phyloP scores from a whole-genome alignment of 2,888 invertebrate species.

The Masnerella sp. region DNA sequence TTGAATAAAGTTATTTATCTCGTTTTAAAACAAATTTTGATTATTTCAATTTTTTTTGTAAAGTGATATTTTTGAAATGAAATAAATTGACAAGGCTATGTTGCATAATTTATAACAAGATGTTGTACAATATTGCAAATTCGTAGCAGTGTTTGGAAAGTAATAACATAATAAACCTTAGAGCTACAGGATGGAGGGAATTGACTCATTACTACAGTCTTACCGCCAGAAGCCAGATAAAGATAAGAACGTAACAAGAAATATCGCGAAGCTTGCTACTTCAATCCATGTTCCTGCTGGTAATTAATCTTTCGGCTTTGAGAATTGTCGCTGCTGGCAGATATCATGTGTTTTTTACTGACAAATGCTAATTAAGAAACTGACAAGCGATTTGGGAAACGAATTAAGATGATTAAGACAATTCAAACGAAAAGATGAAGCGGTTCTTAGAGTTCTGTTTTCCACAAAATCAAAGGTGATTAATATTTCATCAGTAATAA shows the following conservation, averaged over 20 bases:
- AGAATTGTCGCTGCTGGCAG: conserved; percentile 34
- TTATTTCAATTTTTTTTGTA: too few relatives aligned
- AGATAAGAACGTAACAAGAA: conserved; percentile 55
- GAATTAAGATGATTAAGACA: conserved; percentile 26
- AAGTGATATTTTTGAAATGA: too few relatives aligned
- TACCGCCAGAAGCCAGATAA: conserved; percentile 53
- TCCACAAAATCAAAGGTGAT: too few relatives aligned
- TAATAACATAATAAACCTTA: conserved; percentile 52
- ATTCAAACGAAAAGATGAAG: too few relatives aligned
- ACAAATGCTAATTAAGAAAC: conserved; percentile 42
- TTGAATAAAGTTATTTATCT: too few relatives aligned
- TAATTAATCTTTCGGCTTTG: conserved; percentile 49
- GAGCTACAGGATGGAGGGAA: conserved; percentile 43
- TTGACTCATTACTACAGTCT: conserved; percentile 54
- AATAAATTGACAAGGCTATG: too few relatives aligned
- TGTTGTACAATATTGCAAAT: conserved; percentile 29
- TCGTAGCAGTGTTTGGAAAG: conserved; percentile 48
- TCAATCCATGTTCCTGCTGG: conserved; percentile 39
- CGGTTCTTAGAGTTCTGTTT: too few relatives aligned
- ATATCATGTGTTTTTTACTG: conserved; percentile 38
- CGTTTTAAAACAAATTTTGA: too few relatives aligned
- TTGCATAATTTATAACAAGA: conserved; percentile 23
- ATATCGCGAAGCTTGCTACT: conserved; percentile 45
- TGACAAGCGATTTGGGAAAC: conserved; percentile 2
- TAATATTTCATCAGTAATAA: too few relatives aligned